Evolutionary conservation across 1,140 invertebrate species (phyloP), one percentile per base, ranked within the genome.

Genomic region (Drosophila mauritiana): DNA sequence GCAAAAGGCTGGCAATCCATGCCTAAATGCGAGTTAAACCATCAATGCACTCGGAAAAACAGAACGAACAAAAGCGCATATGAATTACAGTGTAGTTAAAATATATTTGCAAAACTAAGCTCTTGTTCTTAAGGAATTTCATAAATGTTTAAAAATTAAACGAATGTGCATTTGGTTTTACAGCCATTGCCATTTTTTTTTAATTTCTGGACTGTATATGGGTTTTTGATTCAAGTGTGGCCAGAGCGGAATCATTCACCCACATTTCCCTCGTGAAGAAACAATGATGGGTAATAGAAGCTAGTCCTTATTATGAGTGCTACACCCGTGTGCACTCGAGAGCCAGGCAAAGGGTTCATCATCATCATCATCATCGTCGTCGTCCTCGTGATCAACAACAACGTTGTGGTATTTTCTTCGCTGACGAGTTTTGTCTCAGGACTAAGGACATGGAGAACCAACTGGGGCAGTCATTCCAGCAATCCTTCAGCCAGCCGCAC

Each of bases 341-440:
- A 65, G 52, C 59, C 75, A 52, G 72, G 79, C 83, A 81, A 86
- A 89, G 83, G 83, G 83, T 86, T 86, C 83, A 88, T 69, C 75
- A 70, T 51, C 74, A 77, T 55, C 73, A 48, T 59, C n/a, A n/a
- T 48, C 79, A 49, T 59, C 64, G 10, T 75, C 63, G 12, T 48
- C 67, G 20, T 73, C 80, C 73, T 43, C 22, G 54, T 45, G 53
- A 73, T 73, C 58, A 49, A 70, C 73, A 85, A 57, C 77, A 79
- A 63, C 73, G 73, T 78, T 78, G 79, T 79, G 75, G 75, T 86
- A 86, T 86, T 86, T 84, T 88, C 83, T 88, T 86, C 42, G 70
- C 78, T 48, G 70, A 86, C 62, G 79, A 88, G 83, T 86, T 86
- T 88, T 88, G 83, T 88, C 83, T 86, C 70, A 70, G 68, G 25